These are phyloP conservation scores for Ursus arctos DNA, from an alignment of 2,113 vertebrate species.

Conservation along the genomic window DNA sequence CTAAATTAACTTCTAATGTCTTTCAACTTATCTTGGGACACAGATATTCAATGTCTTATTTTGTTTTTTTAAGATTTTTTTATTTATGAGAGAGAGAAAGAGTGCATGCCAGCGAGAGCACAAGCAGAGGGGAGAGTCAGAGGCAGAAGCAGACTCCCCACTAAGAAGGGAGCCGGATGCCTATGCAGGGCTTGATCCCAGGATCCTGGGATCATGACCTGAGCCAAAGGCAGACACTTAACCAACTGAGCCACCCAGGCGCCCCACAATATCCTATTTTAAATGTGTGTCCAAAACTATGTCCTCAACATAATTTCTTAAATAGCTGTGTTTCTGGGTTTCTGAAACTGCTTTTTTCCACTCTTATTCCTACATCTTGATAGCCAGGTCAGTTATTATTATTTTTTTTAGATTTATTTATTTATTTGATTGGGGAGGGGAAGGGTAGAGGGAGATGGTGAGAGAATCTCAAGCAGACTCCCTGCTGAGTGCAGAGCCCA, in stretches of 20 bases:
- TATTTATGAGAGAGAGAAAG: too few species aligned
- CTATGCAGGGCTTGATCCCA: too few species aligned
- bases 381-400: neutral
- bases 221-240: too few species aligned
- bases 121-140: too few species aligned
- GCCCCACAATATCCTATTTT: neutral
- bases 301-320: neutral
- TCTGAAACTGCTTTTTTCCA: neutral
- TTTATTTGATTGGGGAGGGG: neutral
- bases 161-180: too few species aligned
- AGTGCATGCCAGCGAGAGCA: too few species aligned
- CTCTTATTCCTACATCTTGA: neutral
- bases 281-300: neutral
- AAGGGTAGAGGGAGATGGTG: neutral
- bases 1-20: conserved; percentile 33
- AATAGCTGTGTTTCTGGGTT: neutral
- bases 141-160: too few species aligned
- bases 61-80: too few species aligned
- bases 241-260: too few species aligned
- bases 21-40: neutral
- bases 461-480: neutral
- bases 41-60: neutral
- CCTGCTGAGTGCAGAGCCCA: neutral
- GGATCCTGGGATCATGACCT: too few species aligned
- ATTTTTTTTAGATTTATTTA: too few species aligned